phyloP scores from a whole-genome alignment of 2,113 vertebrate genomes.

The Ursus arctos region DNA sequence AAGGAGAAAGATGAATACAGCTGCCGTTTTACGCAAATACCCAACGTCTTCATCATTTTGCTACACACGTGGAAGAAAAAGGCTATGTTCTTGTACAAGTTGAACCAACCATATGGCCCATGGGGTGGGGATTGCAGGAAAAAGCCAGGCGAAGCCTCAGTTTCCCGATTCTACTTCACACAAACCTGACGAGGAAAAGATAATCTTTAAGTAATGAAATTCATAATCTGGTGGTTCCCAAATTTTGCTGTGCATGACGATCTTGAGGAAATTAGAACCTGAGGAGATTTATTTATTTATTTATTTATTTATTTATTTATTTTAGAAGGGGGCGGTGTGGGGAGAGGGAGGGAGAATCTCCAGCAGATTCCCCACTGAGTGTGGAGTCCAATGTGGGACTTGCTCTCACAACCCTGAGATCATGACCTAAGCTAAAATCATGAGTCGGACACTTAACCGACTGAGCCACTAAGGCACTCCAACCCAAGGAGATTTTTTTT shows the following conservation, averaged over 20 bases:
- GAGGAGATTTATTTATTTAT: background rate
- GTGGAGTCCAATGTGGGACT: no score
- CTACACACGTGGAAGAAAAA: background rate
- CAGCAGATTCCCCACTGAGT: no score
- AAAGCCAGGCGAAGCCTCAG: background rate
- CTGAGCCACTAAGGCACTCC: no score
- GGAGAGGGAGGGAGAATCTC: background rate
- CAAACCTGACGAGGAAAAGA: conserved; percentile 34
- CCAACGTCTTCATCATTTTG: conserved; percentile 23
- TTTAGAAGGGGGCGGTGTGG: no score
- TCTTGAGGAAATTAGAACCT: conserved; percentile 9
- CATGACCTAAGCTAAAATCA: no score
- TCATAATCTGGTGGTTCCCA: background rate
- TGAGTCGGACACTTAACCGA: no score
- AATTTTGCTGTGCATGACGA: conserved; percentile 19
- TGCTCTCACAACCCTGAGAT: no score
- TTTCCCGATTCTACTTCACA: background rate
- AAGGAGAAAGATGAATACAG: background rate
- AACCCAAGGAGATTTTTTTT: no score
- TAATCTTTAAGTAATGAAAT: conserved; percentile 50
- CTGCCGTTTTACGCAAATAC: conserved; percentile 24
- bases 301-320: background rate
- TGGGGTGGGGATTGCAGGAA: background rate
- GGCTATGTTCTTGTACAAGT: background rate
- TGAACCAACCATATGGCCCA: background rate